These are phyloP conservation scores for Ptilorrhoa leucosticta DNA, from an alignment of 2,113 vertebrate genomes.

Conservation along the genomic window DNA sequence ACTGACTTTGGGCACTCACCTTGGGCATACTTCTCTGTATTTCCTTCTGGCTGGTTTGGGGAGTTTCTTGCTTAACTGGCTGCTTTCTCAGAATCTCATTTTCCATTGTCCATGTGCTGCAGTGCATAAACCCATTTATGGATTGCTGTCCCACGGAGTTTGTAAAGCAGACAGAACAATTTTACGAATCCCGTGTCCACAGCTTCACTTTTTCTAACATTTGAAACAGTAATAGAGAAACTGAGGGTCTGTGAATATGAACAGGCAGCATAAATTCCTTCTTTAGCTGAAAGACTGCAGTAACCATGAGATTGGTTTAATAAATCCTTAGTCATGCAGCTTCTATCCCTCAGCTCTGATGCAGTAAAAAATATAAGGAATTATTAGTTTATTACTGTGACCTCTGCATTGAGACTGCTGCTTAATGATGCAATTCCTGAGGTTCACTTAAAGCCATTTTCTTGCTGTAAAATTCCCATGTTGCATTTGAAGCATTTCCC, in stretches of 20 bases:
- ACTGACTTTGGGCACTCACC: neutral
- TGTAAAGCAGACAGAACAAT: neutral
- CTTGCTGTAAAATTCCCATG: neutral
- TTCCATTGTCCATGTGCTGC: neutral
- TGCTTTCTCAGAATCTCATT: neutral
- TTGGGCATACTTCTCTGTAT: neutral
- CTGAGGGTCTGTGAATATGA: neutral
- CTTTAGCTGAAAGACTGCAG: neutral
- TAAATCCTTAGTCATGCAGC: neutral
- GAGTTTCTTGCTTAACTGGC: neutral
- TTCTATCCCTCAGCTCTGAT: neutral
- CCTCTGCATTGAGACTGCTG: neutral
- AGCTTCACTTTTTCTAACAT: neutral
- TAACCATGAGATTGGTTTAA: neutral
- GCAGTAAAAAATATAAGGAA: neutral
- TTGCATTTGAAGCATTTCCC: neutral
- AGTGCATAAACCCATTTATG: neutral
- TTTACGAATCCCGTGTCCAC: neutral
- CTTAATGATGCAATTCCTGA: neutral
- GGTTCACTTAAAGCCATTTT: neutral
- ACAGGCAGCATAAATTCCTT: neutral
- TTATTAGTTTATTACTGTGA: neutral
- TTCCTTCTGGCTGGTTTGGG: neutral
- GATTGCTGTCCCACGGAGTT: neutral
- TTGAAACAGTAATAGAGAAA: neutral